Evolutionary conservation across 2,888 invertebrate species (phyloP).

Genomic region (Macrosiphum euphorbiae): DNA sequence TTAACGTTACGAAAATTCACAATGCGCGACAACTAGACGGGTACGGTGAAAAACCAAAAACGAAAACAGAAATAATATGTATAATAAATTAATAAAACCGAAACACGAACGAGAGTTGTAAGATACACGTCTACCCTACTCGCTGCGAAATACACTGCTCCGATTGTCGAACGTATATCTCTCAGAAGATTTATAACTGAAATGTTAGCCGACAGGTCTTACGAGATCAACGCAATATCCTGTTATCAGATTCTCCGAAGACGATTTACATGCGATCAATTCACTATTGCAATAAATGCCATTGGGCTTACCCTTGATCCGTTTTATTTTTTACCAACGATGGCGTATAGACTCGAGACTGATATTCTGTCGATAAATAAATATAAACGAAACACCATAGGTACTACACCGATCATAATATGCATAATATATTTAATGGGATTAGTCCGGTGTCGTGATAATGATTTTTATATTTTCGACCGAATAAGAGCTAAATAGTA

Average conservation of each 20-base stretch:
- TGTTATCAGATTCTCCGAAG: conserved; percentile 33
- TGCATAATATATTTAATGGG: background rate
- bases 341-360: background rate
- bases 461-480: background rate
- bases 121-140: background rate
- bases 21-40: background rate
- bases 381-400: background rate
- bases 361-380: background rate
- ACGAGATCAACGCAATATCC: conserved; percentile 41
- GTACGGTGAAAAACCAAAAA: background rate
- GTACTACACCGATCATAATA: no score
- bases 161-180: conserved; percentile 42
- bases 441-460: background rate
- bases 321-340: background rate
- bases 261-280: conserved; percentile 38
- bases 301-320: background rate
- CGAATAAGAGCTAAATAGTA: background rate
- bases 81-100: conserved; percentile 49
- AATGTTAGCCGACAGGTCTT: conserved; percentile 34
- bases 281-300: conserved; percentile 12
- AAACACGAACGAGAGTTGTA: background rate
- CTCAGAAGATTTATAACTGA: conserved; percentile 40
- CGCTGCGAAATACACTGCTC: background rate
- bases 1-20: background rate
- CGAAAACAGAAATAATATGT: conserved; percentile 4